Conservation (phyloP, 2,113 vertebrate genomes). For the Paradisaea rubra region DNA sequence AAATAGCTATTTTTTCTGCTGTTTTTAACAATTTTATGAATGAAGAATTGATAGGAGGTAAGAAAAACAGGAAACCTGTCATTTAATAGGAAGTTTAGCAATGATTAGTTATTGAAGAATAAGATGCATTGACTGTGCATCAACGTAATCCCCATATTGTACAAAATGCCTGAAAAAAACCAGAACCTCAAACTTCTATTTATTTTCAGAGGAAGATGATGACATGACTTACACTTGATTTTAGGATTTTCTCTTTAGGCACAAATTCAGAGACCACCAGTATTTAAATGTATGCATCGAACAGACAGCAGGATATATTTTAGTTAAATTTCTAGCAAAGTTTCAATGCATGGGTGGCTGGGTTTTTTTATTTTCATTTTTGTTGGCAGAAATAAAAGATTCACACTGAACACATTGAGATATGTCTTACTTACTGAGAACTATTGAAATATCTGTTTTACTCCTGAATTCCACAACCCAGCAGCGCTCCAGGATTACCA, state of each 20-base stretch:
- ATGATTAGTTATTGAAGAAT: background rate
- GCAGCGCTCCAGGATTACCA: slow-evolving; percentile 39
- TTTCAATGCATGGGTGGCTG: background rate
- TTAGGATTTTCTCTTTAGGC: background rate
- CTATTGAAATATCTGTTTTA: slow-evolving; percentile 51
- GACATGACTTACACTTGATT: background rate
- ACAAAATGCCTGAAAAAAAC: background rate
- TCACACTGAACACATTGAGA: background rate
- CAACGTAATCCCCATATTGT: background rate
- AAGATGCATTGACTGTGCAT: background rate
- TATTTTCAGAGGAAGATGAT: background rate
- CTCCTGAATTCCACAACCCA: slow-evolving; percentile 36
- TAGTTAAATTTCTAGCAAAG: background rate
- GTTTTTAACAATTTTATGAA: background rate
- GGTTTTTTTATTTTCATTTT: background rate
- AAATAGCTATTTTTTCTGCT: background rate
- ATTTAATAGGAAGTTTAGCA: background rate
- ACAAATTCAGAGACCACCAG: background rate
- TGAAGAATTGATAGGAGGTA: background rate
- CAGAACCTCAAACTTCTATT: background rate
- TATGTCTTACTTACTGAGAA: slow-evolving; percentile 40
- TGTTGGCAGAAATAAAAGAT: background rate
- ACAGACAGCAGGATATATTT: background rate
- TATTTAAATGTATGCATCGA: background rate
- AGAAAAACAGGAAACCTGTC: background rate